These are phyloP conservation scores for Felis chaus DNA, from an alignment of 2,113 vertebrate genomes.

Conservation along the genomic window DNA sequence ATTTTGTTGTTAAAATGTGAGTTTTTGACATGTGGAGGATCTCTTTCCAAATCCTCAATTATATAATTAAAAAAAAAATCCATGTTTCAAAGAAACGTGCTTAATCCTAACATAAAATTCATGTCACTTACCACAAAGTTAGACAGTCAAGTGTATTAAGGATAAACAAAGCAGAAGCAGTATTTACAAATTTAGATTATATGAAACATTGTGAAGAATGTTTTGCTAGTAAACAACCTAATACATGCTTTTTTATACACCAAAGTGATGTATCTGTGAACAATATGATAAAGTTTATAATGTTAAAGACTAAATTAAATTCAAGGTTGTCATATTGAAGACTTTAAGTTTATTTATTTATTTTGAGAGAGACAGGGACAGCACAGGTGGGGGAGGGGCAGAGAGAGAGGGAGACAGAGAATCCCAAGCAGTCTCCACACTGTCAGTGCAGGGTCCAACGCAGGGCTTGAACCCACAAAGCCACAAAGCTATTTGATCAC, in stretches of 20 bases:
- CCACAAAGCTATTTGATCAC: too few relatives aligned
- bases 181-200: constrained; percentile 79
- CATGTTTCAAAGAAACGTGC: constrained; percentile 66
- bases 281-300: constrained; percentile 39
- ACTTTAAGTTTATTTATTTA: too few relatives aligned
- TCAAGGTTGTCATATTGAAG: neutral
- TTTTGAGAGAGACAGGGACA: too few relatives aligned
- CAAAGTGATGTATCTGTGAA: constrained; percentile 68
- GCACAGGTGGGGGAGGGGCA: too few relatives aligned
- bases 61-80: constrained; percentile 59
- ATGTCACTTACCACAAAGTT: constrained; percentile 71
- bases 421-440: too few relatives aligned
- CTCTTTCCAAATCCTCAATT: constrained; percentile 64
- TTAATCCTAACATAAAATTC: constrained; percentile 64
- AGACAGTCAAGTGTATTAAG: constrained; percentile 72
- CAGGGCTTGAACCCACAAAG: too few relatives aligned
- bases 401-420: too few relatives aligned
- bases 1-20: constrained; percentile 58
- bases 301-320: constrained; percentile 39
- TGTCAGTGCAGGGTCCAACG: too few relatives aligned
- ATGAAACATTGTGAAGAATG: constrained; percentile 60
- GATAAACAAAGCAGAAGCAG: constrained; percentile 4
- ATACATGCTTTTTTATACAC: constrained; percentile 43
- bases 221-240: constrained; percentile 35
- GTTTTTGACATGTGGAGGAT: constrained; percentile 52